Evolutionary conservation across 2,888 invertebrate genomes (phyloP), one percentile per base, ranked within the genome.

Genomic region (Drosophila affinis): DNA sequence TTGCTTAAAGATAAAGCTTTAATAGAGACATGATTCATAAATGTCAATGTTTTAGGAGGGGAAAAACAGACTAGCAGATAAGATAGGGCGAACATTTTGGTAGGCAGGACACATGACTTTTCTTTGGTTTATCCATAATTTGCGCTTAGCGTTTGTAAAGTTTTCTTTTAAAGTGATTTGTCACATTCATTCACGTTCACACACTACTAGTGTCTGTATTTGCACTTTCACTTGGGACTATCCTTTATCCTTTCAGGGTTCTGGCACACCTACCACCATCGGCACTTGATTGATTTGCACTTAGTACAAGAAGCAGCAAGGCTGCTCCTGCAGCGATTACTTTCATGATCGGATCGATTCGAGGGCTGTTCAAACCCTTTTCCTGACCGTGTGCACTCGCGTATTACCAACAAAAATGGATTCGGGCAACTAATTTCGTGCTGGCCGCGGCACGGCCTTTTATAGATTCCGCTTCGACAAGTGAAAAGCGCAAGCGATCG

Each of bases 251-350:
- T 55, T 51, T 58, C 10, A 7, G 59, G 78, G 12, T 17, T 54
- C 9, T 18, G 14, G 12, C 10, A 44, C 54, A 88, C 91, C 87
- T 91, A 91, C 91, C 91, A 91, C 91, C 91, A 79, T 81, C 80
- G 75, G 70, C 91, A 79, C 81, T 81, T 75, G 71, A 72, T 78
- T 81, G 80, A 79, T 79, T 78, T 63, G 74, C 65, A 62, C 75
- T 73, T 29, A 90, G 60, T 67, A 87, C 69, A 56, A 91, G 75
- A 59, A 90, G 74, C 72, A 89, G 87, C 79, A 91, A 61, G 63
- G 85, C 73, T 72, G 87, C 75, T 79, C 81, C 87, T 61, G 73
- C 70, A 56, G 71, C 75, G 60, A 68, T 78, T 68, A 81, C 70
- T 74, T 81, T 89, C 91, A 91, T 91, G 78, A 78, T 89, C 79